Evolutionary conservation across 1,140 invertebrate genomes (phyloP), one percentile per base, ranked within the genome.

Genomic region (Saccostrea cuccullata): DNA sequence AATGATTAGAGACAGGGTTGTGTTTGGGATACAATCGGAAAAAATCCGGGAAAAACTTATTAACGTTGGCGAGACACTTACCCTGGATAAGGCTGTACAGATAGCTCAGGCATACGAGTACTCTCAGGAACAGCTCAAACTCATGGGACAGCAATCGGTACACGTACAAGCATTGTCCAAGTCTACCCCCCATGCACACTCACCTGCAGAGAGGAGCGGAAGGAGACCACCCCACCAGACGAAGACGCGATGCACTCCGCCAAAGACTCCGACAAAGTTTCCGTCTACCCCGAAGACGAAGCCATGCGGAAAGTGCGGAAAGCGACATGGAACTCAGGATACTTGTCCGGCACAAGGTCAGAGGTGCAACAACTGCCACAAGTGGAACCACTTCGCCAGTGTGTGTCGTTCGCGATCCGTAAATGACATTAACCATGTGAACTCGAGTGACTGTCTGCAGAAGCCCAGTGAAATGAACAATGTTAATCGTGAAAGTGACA

Each of bases 11-110:
- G 73, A 82, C 30, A 17, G 85, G 23, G 70, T 87, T 1, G 73
- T 87, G 70, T 82, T 87, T 26, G 73, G 70, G 30, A 26, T 87
- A 9, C 20, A 55, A 3, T 87, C 86, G 17, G 70, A 55, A 13
- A 82, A 87, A 87, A 67, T 82, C 2, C 15, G 73, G 58, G 55
- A 82, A 17, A 82, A 82, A 58, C 70, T 87, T 1, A 87, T 82
- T 0, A 82, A 86, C 20, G 13, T 36, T 15, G 55, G 23, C 13
- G 55, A 87, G 9, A 26, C 36, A 20, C 47, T 73, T 0, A 86
- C 85, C 15, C 23, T 86, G 6, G 60, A 70, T 20, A 86, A 86
- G 55, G 85, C 64, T 15, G 47, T 86, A 40, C 30, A 86, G 47
- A 73, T 86, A n/a, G 85, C 58, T 12, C 64, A 73, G 60, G 67